Conservation (phyloP, 2,797 vertebrate genomes). For the Pterois miles region DNA sequence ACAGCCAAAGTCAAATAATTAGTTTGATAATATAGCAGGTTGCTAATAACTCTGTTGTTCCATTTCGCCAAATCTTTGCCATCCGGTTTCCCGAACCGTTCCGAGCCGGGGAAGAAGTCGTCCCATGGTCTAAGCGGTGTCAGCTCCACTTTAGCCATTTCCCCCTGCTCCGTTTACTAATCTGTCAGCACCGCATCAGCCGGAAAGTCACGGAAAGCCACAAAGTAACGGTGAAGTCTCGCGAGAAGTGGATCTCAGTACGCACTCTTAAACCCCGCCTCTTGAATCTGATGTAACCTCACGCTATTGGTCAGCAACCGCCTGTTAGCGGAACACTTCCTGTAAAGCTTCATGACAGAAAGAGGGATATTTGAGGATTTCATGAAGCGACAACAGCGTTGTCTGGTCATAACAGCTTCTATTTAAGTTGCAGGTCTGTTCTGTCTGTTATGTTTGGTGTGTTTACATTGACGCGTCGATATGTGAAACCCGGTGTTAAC, state of each 20-base stretch:
- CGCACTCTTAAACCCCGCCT: background rate
- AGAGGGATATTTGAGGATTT: no score
- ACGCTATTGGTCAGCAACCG: conserved; percentile 42
- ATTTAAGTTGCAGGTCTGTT: background rate
- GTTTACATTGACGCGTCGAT: background rate
- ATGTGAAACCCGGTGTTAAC: background rate
- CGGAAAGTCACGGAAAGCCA: background rate
- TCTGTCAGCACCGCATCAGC: background rate
- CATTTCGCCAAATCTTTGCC: conserved; percentile 88
- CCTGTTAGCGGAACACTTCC: conserved; percentile 43
- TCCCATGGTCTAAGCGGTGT: conserved; percentile 89
- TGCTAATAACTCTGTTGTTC: conserved; percentile 95
- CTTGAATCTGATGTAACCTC: background rate
- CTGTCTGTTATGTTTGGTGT: background rate
- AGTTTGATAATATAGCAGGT: conserved; percentile 96
- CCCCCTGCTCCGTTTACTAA: background rate
- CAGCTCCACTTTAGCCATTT: conserved; percentile 88
- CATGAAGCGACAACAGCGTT: background rate
- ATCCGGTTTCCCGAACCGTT: conserved; percentile 90
- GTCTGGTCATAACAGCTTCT: background rate
- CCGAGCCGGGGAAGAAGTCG: conserved; percentile 90
- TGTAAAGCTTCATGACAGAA: background rate
- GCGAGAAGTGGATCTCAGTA: conserved; percentile 35
- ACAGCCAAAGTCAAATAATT: conserved; percentile 90
- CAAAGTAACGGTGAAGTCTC: background rate